phyloP scores from a whole-genome alignment of 2,888 invertebrate species.

The Hypena proboscidalis region DNA sequence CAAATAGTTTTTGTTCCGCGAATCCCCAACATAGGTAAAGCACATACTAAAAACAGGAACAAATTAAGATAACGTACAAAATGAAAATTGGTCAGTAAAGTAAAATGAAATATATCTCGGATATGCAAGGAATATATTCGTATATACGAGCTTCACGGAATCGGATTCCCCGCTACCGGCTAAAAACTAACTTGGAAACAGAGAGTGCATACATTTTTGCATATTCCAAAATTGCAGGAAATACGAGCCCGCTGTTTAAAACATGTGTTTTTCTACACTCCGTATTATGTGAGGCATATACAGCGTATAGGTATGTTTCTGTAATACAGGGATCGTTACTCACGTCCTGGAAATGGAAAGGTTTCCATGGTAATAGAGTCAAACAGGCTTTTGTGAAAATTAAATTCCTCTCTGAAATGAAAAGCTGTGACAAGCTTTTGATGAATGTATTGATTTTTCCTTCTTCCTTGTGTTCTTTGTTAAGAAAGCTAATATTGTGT shows the following conservation, averaged over 20 bases:
- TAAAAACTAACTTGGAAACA: conserved; percentile 32
- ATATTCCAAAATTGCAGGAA: conserved; percentile 16
- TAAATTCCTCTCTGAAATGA: too few relatives aligned
- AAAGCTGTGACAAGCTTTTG: too few relatives aligned
- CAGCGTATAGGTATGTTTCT: not conserved
- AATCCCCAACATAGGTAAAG: not conserved
- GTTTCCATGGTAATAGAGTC: too few relatives aligned
- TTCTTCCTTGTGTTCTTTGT: too few relatives aligned
- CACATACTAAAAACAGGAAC: not conserved
- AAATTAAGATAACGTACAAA: conserved; percentile 14
- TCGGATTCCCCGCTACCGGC: conserved; percentile 22
- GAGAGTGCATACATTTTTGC: conserved; percentile 19
- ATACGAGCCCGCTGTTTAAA: conserved; percentile 5
- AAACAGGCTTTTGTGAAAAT: too few relatives aligned
- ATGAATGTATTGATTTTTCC: too few relatives aligned
- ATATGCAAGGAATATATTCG: conserved; percentile 15
- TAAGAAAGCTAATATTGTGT: too few relatives aligned
- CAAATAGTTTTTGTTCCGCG: not conserved
- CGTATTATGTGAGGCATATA: not conserved
- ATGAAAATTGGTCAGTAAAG: conserved; percentile 16
- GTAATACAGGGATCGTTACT: not conserved
- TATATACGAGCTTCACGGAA: conserved; percentile 34
- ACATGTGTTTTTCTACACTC: not conserved
- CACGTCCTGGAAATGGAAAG: not conserved
- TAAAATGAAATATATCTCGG: conserved; percentile 22